Percentiles rank a stretch among this genome's conserved stretches.
These are phyloP conservation scores for Nothura maculosa DNA, from an alignment of 2,797 vertebrate species.

Conservation along the genomic window DNA sequence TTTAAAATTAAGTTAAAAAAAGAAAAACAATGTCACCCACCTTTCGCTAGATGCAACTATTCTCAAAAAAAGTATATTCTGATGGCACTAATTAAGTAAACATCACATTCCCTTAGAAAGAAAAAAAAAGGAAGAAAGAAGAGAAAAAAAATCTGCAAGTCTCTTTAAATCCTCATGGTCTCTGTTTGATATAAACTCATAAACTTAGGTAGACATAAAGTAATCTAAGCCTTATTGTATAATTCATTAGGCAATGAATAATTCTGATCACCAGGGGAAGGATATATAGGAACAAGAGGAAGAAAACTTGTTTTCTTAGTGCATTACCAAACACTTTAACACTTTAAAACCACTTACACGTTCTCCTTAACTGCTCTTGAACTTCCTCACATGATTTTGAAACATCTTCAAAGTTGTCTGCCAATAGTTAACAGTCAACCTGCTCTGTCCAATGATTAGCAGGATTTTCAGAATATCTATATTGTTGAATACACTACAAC, in stretches of 20 bases:
- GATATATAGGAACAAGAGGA: not conserved
- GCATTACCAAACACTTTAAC: not conserved
- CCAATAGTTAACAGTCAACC: not conserved
- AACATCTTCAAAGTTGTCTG: not conserved
- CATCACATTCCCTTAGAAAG: not conserved
- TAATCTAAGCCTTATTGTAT: not conserved
- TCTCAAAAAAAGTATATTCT: not conserved
- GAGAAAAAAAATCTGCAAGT: not conserved
- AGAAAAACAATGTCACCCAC: not conserved
- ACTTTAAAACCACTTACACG: not conserved
- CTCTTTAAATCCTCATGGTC: not conserved
- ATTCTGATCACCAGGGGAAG: not conserved
- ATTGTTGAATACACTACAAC: not conserved
- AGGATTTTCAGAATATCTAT: not conserved
- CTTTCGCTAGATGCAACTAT: not conserved
- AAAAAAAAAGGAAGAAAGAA: not conserved
- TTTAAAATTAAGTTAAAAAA: not conserved
- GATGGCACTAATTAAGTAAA: not conserved
- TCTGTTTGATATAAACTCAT: not conserved
- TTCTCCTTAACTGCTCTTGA: not conserved
- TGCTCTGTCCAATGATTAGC: not conserved
- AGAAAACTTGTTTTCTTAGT: not conserved
- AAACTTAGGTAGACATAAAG: not conserved
- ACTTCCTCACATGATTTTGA: not conserved
- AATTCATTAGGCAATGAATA: not conserved